These are phyloP conservation scores for Amphipyra tragopoginis DNA, from an alignment of 2,888 invertebrate species.

Conservation along the genomic window DNA sequence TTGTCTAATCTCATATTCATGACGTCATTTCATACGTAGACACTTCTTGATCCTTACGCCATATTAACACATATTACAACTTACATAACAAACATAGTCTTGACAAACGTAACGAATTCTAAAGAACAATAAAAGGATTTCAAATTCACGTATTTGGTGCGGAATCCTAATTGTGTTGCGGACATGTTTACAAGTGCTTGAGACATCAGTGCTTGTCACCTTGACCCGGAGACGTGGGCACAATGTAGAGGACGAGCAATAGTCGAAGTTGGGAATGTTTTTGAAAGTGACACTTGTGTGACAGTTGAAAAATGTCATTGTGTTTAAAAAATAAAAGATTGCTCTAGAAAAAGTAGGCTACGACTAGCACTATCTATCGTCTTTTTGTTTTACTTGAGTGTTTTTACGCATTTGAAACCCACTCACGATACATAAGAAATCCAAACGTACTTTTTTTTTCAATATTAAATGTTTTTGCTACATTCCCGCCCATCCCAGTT, in stretches of 20 bases:
- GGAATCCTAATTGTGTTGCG: constrained; percentile 28
- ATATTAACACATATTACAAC: constrained; percentile 3
- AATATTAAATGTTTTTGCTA: no score
- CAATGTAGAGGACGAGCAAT: constrained; percentile 1
- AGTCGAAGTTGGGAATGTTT: neutral
- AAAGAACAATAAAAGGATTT: constrained; percentile 31
- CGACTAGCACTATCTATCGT: no score
- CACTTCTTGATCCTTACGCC: neutral
- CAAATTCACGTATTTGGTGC: constrained; percentile 26
- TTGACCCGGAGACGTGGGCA: constrained; percentile 34
- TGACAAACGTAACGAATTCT: constrained; percentile 6
- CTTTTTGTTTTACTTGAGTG: no score
- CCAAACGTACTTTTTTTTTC: no score
- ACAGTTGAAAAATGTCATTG: no score
- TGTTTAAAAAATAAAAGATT: no score
- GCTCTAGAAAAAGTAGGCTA: no score
- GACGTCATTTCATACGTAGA: neutral
- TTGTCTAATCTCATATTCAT: neutral
- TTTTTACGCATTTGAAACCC: no score
- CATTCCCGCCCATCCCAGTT: no score
- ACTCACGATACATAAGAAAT: no score
- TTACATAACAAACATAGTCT: constrained; percentile 11
- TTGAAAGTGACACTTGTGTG: neutral
- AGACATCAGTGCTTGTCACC: constrained; percentile 24
- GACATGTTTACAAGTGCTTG: constrained; percentile 20